phyloP scores from a whole-genome alignment of 2,797 vertebrate genomes.

The Onychomys leucogaster region DNA sequence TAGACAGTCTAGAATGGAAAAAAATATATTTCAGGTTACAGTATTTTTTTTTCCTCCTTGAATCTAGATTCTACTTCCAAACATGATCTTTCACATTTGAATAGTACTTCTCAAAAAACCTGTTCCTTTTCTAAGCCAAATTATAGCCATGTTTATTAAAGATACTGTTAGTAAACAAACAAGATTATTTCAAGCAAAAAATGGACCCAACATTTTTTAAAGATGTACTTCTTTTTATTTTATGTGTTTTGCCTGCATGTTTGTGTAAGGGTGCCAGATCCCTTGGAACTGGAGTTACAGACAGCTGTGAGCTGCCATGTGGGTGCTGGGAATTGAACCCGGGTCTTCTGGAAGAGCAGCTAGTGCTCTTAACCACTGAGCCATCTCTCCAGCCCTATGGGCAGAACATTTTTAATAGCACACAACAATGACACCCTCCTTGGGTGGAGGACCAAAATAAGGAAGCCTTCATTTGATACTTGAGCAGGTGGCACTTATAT shows the following conservation, averaged over 20 bases:
- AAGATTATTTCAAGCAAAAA: slow-evolving; percentile 90
- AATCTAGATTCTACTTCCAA: not conserved
- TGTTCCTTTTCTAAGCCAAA: slow-evolving; percentile 85
- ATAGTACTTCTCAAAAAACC: not conserved
- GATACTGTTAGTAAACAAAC: slow-evolving; percentile 89
- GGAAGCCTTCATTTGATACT: slow-evolving; percentile 83
- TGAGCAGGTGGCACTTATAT: slow-evolving; percentile 85
- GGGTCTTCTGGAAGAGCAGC: not conserved
- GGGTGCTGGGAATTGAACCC: not conserved
- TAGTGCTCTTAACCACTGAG: not conserved
- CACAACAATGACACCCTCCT: slow-evolving; percentile 87
- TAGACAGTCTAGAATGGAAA: not conserved
- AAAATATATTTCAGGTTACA: not conserved
- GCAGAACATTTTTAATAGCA: slow-evolving; percentile 88
- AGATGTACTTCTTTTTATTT: not conserved
- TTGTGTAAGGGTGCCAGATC: not conserved
- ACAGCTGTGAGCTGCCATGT: not conserved
- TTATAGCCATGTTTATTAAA: slow-evolving; percentile 91
- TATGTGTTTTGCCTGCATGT: not conserved
- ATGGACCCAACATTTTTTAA: slow-evolving; percentile 86
- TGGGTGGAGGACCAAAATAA: slow-evolving; percentile 83
- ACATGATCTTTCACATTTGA: not conserved
- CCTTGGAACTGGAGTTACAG: not conserved
- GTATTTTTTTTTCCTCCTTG: not conserved
- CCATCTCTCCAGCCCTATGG: slow-evolving; percentile 71